Base-by-base conservation (phyloP, 2,888 invertebrate genomes). In the Phymatocera aterrima region DNA sequence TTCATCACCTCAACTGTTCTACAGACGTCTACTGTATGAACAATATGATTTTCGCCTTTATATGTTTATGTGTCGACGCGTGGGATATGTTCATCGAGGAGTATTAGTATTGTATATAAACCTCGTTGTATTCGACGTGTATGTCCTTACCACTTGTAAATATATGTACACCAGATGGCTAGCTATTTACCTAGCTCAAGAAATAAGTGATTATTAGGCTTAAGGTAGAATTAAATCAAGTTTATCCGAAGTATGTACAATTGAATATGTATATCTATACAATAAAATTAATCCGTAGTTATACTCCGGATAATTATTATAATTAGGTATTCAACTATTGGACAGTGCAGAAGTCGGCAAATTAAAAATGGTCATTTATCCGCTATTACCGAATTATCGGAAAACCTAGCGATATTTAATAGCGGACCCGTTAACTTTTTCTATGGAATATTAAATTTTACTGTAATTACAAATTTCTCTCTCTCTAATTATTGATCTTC, bases 171-270 rank as follows among this genome's bases (percentile, higher is more conserved):
- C 72, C 34, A 8, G 34, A 72, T 28, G 51, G 72, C 72, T 51
- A 72, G 51, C 72, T 72, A 48, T 72, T 68, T 46, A 68, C 43
- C 31, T 72, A 51, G 51, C 48, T 72, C 48, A 72, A 72, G 18
- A 15, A 72, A 72, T 72, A 72, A 48, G 72, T 72, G 72, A 72
- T 72, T 72, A 72, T 72, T 72, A 72, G 10, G 3, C 51, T 18
- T 72, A 72, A 72, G 72, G 48, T 72, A 51, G 31, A n/a, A 51
- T 31, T 18, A 28, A 72, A 51, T 18, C 51, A 34, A 43, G 10
- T 51, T 18, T 72, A 34, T n/a, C n/a, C n/a, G n/a, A 48, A 51
- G 34, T 51, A 34, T 51, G 24, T 51, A 51, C 31, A 51, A 34
- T 34, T 72, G 51, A 34, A 72, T 18, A 72, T 34, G 28, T 15